These are phyloP conservation scores for Mus spicilegus DNA, from an alignment of 2,113 vertebrate genomes.

Conservation along the genomic window DNA sequence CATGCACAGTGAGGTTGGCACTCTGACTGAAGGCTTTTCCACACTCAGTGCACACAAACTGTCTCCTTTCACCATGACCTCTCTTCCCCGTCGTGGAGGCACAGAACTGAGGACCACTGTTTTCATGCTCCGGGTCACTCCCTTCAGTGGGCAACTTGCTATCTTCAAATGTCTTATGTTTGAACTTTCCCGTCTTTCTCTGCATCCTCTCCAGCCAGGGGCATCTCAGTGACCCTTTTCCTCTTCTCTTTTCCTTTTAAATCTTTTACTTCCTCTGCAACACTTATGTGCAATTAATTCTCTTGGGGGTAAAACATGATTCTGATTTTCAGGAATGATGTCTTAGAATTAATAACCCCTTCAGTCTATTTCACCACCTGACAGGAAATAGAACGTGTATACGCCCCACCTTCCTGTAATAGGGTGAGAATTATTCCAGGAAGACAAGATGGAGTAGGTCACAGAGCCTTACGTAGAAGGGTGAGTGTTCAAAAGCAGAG, in stretches of 20 bases:
- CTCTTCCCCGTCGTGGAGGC: background rate
- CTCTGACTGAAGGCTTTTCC: conserved; percentile 80
- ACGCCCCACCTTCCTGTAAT: background rate
- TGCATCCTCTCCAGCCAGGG: conserved; percentile 57
- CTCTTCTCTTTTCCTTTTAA: conserved; percentile 40
- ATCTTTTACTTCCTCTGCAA: conserved; percentile 35
- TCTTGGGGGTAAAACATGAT: background rate
- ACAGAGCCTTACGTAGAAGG: background rate
- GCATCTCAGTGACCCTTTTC: conserved; percentile 38
- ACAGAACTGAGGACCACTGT: background rate
- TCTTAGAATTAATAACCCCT: conserved; percentile 42
- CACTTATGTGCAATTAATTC: conserved; percentile 10
- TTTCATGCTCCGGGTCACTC: conserved; percentile 40
- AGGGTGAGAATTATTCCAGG: background rate
- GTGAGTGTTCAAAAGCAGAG: background rate
- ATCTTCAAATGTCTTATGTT: conserved; percentile 44
- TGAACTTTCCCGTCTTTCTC: conserved; percentile 65
- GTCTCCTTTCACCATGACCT: conserved; percentile 60
- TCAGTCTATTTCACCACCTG: conserved; percentile 53
- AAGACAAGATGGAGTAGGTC: background rate
- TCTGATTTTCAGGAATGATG: conserved; percentile 25
- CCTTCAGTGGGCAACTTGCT: background rate
- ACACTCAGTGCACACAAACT: conserved; percentile 72
- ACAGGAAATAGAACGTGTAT: conserved; percentile 53
- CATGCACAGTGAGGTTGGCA: conserved; percentile 76